Base-by-base conservation (phyloP, 2,797 vertebrate genomes). In the Bovichtus variegatus region DNA sequence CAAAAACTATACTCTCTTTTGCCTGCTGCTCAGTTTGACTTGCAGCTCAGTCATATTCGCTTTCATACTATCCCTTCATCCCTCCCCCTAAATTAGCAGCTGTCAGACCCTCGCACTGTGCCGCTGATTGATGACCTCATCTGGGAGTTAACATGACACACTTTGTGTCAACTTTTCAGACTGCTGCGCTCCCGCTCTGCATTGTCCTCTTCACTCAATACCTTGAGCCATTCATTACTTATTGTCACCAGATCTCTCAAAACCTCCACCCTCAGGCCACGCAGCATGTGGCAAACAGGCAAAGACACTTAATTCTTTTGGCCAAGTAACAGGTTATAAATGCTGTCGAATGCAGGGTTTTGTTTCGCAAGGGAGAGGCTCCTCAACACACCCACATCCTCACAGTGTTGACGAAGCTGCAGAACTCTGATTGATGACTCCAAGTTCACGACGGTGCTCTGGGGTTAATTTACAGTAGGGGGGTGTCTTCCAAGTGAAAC, bases 61-160 rank as follows among this genome's bases (percentile, higher is more conserved):
- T 83, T 71, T 81, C 69, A 74, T 41, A 81, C 68, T 19, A 19
- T 78, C 74, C 12, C 73, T 76, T 69, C 54, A 73, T 85, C 46
- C 78, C 60, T 67, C 71, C 63, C 49, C 53, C 57, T 82, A 71
- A 92, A 89, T 85, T 79, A 89, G 75, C 79, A 80, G 82, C 91
- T 95, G 94, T 92, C 92, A 91, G 86, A 78, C 63, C 54, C 81
- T 73, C 38, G 21, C 58, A 27, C 73, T 34, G 53, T 34, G 43
- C 76, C 4, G 34, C 80, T 94, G 94, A 95, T 95, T 94, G 93
- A 95, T 95, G 90, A 92, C 86, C 85, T 93, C 93, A 92, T 93
- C 73, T 81, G 94, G 92, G 94, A 95, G 86, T 93, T 91, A 90
- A 93, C 85, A 47, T 82, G 90, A 93, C 91, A 92, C 92, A 89